Percentiles rank a stretch among this genome's conserved stretches.
Evolutionary conservation across 2,113 vertebrate genomes (phyloP).

Genomic region (Saccopteryx bilineata): DNA sequence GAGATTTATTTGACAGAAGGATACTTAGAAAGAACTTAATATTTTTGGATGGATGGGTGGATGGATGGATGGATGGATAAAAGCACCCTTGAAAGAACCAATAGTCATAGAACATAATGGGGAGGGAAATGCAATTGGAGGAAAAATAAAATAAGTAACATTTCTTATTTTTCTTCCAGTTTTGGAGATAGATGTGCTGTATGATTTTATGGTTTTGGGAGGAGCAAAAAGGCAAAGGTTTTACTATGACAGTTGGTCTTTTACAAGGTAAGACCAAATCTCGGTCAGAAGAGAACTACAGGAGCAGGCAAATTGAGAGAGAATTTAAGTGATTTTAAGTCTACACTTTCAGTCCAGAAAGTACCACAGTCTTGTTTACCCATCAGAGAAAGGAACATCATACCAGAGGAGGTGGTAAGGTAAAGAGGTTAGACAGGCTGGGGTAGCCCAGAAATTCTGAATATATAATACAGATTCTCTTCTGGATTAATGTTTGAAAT

Average conservation of each 20-base stretch:
- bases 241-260: neutral
- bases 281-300: neutral
- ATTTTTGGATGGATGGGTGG: neutral
- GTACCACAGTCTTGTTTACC: neutral
- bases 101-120: neutral
- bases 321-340: neutral
- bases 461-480: neutral
- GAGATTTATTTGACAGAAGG: neutral
- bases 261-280: neutral
- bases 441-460: neutral
- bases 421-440: neutral
- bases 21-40: neutral
- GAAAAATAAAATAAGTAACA: neutral
- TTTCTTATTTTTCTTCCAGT: neutral
- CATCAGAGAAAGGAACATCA: neutral
- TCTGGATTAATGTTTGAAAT: conserved; percentile 16
- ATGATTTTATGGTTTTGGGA: neutral
- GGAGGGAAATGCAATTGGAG: neutral
- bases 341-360: neutral
- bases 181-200: neutral
- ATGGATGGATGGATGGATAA: neutral
- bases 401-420: neutral
- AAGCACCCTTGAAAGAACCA: neutral
- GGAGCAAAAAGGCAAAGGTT: neutral
- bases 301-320: neutral